Conservation (phyloP, 2,888 invertebrate genomes). For the Branchipolynoe longqiensis region DNA sequence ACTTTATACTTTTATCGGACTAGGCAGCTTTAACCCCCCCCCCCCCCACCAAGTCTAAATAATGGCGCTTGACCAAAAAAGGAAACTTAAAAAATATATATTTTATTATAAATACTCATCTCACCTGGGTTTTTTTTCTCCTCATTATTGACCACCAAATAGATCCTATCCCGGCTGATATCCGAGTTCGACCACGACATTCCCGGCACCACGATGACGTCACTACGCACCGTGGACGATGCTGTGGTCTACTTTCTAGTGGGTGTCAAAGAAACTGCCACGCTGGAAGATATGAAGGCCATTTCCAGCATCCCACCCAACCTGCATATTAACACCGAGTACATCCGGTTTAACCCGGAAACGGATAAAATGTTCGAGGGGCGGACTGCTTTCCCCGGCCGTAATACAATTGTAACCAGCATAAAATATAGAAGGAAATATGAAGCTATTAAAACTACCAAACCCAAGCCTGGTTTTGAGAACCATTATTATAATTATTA, state of each 20-base stretch:
- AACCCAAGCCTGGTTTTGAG: conserved; percentile 80
- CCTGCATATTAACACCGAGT: conserved; percentile 91
- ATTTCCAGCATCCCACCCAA: conserved; percentile 89
- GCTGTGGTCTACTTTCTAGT: conserved; percentile 74
- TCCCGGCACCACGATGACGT: conserved; percentile 91
- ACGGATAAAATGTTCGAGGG: conserved; percentile 89
- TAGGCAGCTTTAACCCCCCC: too few relatives aligned
- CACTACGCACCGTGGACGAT: conserved; percentile 86
- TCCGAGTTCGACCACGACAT: conserved; percentile 89
- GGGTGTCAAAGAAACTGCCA: conserved; percentile 72
- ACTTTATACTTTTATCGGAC: too few relatives aligned
- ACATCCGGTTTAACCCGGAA: conserved; percentile 91
- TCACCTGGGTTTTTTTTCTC: neutral
- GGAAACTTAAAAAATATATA: neutral
- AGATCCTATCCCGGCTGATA: conserved; percentile 87
- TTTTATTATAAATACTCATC: neutral
- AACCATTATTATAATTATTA: conserved; percentile 68
- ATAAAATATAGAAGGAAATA: conserved; percentile 92
- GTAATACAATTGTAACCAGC: conserved; percentile 92
- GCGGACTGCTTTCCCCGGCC: conserved; percentile 91
- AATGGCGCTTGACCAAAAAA: too few relatives aligned
- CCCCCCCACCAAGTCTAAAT: too few relatives aligned
- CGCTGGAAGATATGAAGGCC: conserved; percentile 68
- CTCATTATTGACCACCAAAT: conserved; percentile 42
- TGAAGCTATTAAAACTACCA: conserved; percentile 86